Percentiles rank a stretch among this genome's conserved stretches.
These are phyloP conservation scores for Dendropsophus ebraccatus DNA, from an alignment of 2,113 vertebrate species.

Conservation along the genomic window DNA sequence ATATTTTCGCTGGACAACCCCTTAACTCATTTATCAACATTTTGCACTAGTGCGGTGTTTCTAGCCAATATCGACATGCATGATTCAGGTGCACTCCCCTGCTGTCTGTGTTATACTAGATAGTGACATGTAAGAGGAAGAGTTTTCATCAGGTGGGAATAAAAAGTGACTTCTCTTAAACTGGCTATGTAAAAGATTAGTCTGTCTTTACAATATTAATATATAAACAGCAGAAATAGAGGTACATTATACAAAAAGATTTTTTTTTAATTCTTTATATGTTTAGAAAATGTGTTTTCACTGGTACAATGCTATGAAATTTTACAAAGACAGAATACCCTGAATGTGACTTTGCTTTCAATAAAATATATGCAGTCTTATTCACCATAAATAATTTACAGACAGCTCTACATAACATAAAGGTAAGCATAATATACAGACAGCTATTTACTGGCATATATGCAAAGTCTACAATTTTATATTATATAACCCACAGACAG, in stretches of 20 bases:
- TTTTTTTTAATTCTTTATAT: background rate
- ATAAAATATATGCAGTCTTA: background rate
- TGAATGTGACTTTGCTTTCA: background rate
- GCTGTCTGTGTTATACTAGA: no score
- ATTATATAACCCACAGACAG: slow-evolving; percentile 16
- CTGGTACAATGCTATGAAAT: background rate
- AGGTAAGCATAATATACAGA: slow-evolving; percentile 1
- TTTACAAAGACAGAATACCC: background rate
- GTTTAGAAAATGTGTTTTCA: no score
- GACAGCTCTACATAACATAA: slow-evolving; percentile 13
- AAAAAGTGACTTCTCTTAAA: no score
- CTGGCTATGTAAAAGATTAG: no score
- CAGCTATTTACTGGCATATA: slow-evolving; percentile 7
- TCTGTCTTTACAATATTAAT: no score
- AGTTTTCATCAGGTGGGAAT: no score
- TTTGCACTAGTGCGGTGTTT: no score
- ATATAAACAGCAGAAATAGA: background rate
- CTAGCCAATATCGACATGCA: no score
- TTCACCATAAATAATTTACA: slow-evolving; percentile 23
- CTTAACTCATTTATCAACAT: no score
- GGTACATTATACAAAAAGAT: background rate
- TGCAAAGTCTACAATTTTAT: background rate
- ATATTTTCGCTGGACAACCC: no score
- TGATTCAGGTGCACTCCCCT: no score
- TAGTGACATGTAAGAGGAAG: no score